Evolutionary conservation across 2,797 vertebrate genomes (phyloP), one percentile per base, ranked within the genome.

Genomic region (Squalus acanthias): DNA sequence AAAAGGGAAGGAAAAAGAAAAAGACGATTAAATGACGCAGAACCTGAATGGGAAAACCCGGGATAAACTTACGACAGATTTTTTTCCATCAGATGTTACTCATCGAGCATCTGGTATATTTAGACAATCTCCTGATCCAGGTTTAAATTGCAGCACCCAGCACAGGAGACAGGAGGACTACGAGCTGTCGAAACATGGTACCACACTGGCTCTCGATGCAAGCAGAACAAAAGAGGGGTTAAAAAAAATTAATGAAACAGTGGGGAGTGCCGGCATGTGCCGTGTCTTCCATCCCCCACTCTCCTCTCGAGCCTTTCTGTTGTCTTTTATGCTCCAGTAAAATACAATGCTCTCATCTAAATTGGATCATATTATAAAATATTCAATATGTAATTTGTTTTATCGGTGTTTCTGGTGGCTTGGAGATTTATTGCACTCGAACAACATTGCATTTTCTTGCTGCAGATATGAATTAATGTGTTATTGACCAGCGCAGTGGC

Each of bases 351-450:
- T 53, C 72, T 95, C 69, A 76, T 95, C 94, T 95, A 95, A 95
- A 95, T 95, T 95, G 94, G 94, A 95, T 95, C 94, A 74, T 95
- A 95, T 95, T 95, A 95, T 95, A 95, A 95, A 95, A 95, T 95
- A 95, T 95, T 95, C 94, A 95, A 76, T 95, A 95, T 76, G 94
- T 76, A 95, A 95, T 95, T 95, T 95, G 94, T 95, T 95, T 95
- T 95, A 95, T 95, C 69, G 69, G 69, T 95, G 94, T 95, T 74
- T 70, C 94, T 95, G 50, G 70, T 95, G 53, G 94, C 94, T 57
- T 1, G 94, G 50, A 95, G 94, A 95, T 76, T 95, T 76, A 95
- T 95, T 95, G 94, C 94, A 57, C 70, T 74, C 13, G 50, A 72
- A 76, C 94, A 76, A 95, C 94, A 95, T 95, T 76, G 70, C 69